Evolutionary conservation across 2,113 vertebrate species (phyloP).

Genomic region (Aegotheles bennettii): DNA sequence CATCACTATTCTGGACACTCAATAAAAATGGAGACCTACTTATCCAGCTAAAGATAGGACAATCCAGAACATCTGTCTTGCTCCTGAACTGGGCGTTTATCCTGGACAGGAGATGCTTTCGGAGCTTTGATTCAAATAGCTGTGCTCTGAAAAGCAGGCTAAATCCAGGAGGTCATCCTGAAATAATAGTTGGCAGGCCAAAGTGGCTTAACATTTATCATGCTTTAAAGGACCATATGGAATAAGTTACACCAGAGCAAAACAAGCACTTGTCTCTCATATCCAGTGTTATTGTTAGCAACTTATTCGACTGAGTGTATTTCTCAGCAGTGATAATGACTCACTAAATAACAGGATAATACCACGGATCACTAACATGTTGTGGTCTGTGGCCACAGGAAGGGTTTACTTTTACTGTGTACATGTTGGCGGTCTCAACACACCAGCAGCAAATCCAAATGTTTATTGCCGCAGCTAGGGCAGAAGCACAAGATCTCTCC

Average conservation of each 20-base stretch:
- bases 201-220: neutral
- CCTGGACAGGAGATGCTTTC: neutral
- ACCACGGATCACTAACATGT: neutral
- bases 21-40: neutral
- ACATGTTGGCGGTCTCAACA: slow-evolving; percentile 3
- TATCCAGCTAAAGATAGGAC: neutral
- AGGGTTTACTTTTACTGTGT: slow-evolving; percentile 28
- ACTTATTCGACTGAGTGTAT: neutral
- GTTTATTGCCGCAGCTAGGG: neutral
- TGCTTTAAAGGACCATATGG: slow-evolving; percentile 14
- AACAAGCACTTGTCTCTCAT: slow-evolving; percentile 29
- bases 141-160: neutral
- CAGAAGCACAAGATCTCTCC: neutral
- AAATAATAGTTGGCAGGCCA: neutral
- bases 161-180: slow-evolving; percentile 5
- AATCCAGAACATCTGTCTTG: neutral
- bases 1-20: neutral
- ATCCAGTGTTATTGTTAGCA: slow-evolving; percentile 42
- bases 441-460: neutral
- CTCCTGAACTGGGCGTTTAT: neutral
- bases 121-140: neutral
- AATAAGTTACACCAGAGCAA: slow-evolving; percentile 33
- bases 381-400: slow-evolving; percentile 26
- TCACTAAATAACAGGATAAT: slow-evolving; percentile 29
- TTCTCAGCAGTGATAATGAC: neutral